Evolutionary conservation across 2,888 invertebrate genomes (phyloP), one percentile per base, ranked within the genome.

Genomic region (Heterodera filipjevi): DNA sequence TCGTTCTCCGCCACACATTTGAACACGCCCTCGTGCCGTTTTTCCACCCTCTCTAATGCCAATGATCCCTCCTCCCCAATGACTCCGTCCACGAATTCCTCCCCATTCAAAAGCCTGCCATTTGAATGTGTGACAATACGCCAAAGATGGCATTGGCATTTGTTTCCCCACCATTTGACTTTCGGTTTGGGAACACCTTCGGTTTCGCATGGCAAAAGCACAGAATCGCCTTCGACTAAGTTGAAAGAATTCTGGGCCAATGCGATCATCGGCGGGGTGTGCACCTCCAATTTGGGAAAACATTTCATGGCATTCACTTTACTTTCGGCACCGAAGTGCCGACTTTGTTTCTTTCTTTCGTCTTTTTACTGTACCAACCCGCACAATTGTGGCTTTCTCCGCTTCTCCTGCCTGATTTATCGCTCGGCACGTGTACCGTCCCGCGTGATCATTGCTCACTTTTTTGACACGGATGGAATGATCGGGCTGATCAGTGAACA

Each of bases 381-480:
- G 16, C 30, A 78, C 78, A 33, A 46, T 2, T 1, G 44, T 75
- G 75, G 32, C 64, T 64, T 53, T 79, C 33, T 35, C 89, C 3
- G 90, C 91, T 0, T 92, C 91, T 0, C 93, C 93, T 0, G 92
- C 92, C 0, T 90, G 90, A 89, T 93, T 93, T 46, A 90, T 90
- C 0, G 92, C 92, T 2, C 92, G 90, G 84, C 93, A 93, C 0
- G 91, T 70, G 66, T 81, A 82, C 27, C 66, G 59, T 19, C 82
- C 83, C 30, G 77, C 73, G 72, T 83, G 82, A 1, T 84, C 80
- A 33, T 82, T 83, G 66, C 84, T 83, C 8, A 85, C 80, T 53
- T 82, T 82, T 76, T 81, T 79, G 70, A 88, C 85, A 27, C 85
- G 79, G 1, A 88, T 82, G 2, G 87, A 84, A 80, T 86, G 82